Conservation (phyloP, 2,888 invertebrate species). For the Rotaria sp. region DNA sequence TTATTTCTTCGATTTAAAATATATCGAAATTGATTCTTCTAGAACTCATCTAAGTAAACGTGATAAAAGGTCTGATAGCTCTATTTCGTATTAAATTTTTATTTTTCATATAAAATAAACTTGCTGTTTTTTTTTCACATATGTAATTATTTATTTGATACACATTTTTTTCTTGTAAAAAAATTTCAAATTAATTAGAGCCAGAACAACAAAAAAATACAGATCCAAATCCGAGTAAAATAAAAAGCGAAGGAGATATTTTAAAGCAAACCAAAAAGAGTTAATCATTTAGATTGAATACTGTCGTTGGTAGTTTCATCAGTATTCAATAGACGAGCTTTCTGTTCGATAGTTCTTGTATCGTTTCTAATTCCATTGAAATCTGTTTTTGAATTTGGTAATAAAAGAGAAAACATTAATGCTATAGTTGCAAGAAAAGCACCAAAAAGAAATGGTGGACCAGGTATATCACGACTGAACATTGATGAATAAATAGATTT, state of each 20-base stretch:
- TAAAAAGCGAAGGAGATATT: neutral
- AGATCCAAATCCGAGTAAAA: neutral
- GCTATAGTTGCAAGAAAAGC: slow-evolving; percentile 91
- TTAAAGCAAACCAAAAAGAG: too few species aligned
- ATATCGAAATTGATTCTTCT: too few species aligned
- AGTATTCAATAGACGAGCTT: neutral
- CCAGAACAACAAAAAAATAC: neutral
- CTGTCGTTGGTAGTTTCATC: neutral
- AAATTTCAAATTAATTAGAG: neutral
- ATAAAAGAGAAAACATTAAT: slow-evolving; percentile 12
- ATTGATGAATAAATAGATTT: neutral
- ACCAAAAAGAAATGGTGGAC: slow-evolving; percentile 95
- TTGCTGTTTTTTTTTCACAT: neutral
- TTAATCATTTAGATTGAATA: neutral
- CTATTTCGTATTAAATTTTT: too few species aligned
- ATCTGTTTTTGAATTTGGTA: neutral
- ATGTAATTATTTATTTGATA: neutral
- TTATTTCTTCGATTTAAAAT: neutral
- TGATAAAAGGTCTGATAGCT: too few species aligned
- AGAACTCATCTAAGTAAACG: too few species aligned
- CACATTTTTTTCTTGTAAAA: neutral
- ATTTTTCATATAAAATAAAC: too few species aligned
- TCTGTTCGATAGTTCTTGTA: neutral
- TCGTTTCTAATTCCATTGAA: neutral
- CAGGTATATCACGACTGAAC: slow-evolving; percentile 70